Evolutionary conservation across 2,113 vertebrate species (phyloP).

Genomic region (Bucco capensis): DNA sequence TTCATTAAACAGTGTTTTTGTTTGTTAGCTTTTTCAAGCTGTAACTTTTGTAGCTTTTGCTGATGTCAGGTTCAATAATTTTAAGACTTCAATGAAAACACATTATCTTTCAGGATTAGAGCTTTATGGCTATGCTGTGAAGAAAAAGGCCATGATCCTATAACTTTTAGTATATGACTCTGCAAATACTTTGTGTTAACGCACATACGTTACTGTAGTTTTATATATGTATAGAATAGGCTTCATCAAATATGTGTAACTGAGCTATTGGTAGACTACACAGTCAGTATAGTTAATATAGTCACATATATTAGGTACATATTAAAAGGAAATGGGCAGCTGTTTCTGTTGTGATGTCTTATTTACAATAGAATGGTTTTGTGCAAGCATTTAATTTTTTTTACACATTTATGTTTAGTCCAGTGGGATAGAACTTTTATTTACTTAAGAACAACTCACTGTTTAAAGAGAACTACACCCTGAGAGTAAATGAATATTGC

Average conservation of each 20-base stretch:
- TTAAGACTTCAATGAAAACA: not conserved
- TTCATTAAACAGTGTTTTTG: not conserved
- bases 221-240: not conserved
- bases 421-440: not conserved
- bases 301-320: not conserved
- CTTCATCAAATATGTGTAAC: not conserved
- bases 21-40: not conserved
- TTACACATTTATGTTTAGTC: not conserved
- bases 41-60: not conserved
- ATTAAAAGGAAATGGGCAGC: not conserved
- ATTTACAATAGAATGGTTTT: not conserved
- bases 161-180: not conserved
- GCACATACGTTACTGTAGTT: not conserved
- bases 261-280: not conserved
- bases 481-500: not conserved
- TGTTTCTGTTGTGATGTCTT: not conserved
- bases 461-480: constrained; percentile 39
- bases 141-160: not conserved
- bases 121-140: not conserved
- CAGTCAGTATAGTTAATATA: not conserved
- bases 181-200: not conserved
- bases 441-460: constrained; percentile 29
- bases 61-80: not conserved
- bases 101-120: not conserved
- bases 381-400: not conserved